A percentile compares a stretch with the other conserved stretches of the same genome.
phyloP scores from a whole-genome alignment of 1,140 invertebrate species.

The Muscidifurax raptorellus region DNA sequence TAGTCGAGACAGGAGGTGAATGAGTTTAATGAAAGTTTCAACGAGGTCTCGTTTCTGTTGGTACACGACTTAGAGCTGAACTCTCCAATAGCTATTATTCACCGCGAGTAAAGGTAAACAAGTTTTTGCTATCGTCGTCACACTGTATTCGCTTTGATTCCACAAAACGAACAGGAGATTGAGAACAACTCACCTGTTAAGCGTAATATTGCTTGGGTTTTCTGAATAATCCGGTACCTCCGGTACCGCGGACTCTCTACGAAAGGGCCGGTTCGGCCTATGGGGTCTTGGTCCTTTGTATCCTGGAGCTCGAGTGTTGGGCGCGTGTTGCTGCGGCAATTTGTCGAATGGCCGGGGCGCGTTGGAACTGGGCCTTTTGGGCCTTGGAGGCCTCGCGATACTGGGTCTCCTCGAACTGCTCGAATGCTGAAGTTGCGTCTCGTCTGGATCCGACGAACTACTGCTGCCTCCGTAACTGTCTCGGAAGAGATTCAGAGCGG shows the following conservation, averaged over 20 bases:
- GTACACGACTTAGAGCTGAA: too few relatives aligned
- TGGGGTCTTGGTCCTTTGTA: slow-evolving; percentile 68
- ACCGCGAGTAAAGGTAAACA: not conserved
- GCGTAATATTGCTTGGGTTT: slow-evolving; percentile 51
- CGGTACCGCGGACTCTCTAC: slow-evolving; percentile 66
- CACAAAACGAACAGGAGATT: not conserved
- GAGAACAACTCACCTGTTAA: slow-evolving; percentile 53
- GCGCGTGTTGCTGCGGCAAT: slow-evolving; percentile 72
- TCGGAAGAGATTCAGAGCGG: slow-evolving; percentile 32
- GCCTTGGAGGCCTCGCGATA: slow-evolving; percentile 55
- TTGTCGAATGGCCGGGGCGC: slow-evolving; percentile 68
- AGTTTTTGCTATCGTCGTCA: not conserved
- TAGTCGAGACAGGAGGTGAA: too few relatives aligned
- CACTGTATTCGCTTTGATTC: too few relatives aligned
- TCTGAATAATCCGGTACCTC: slow-evolving; percentile 61
- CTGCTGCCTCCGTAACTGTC: slow-evolving; percentile 28
- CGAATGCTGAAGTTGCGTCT: slow-evolving; percentile 49
- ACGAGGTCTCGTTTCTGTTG: too few relatives aligned
- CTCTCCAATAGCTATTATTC: not conserved
- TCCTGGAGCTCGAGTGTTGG: slow-evolving; percentile 72
- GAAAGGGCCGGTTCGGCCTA: slow-evolving; percentile 67
- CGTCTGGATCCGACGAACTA: slow-evolving; percentile 38
- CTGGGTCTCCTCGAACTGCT: slow-evolving; percentile 59
- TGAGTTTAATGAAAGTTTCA: too few relatives aligned
- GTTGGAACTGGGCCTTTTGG: slow-evolving; percentile 62